These are phyloP conservation scores for Drosophila lacicola DNA, from an alignment of 2,888 invertebrate genomes.

Conservation along the genomic window DNA sequence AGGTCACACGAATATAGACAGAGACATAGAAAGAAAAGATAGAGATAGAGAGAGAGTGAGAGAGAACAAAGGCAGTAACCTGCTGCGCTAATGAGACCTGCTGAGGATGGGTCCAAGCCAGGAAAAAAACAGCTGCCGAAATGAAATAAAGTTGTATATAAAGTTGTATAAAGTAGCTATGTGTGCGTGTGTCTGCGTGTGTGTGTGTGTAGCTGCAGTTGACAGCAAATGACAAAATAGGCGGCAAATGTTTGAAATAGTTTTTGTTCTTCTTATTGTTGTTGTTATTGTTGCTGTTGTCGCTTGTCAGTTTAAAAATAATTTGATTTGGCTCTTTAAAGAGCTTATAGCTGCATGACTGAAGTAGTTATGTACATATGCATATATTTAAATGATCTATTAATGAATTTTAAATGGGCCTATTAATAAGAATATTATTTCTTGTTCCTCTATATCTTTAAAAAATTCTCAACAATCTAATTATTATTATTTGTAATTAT, in stretches of 20 bases:
- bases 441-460: too few relatives aligned
- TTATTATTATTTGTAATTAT: too few relatives aligned
- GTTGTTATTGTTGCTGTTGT: conserved; percentile 54
- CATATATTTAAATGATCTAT: too few relatives aligned
- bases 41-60: conserved; percentile 12
- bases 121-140: conserved; percentile 65
- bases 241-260: conserved; percentile 72
- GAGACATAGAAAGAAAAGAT: conserved; percentile 5
- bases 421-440: too few relatives aligned
- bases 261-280: conserved; percentile 39
- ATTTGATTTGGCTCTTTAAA: conserved; percentile 36
- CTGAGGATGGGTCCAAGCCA: conserved; percentile 50
- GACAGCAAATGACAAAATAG: conserved; percentile 78
- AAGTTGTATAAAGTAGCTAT: conserved; percentile 18
- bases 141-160: conserved; percentile 74
- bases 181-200: conserved; percentile 12
- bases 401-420: too few relatives aligned
- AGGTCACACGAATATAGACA: conserved; percentile 54
- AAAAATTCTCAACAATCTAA: too few relatives aligned
- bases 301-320: conserved; percentile 47
- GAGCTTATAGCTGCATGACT: conserved; percentile 7
- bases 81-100: conserved; percentile 78
- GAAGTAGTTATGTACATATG: neutral
- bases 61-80: conserved; percentile 51
- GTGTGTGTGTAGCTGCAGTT: conserved; percentile 56